Percentiles rank a stretch among this genome's conserved stretches.
These are phyloP conservation scores for Charaxes varanes DNA, from an alignment of 1,140 invertebrate genomes.

Conservation along the genomic window DNA sequence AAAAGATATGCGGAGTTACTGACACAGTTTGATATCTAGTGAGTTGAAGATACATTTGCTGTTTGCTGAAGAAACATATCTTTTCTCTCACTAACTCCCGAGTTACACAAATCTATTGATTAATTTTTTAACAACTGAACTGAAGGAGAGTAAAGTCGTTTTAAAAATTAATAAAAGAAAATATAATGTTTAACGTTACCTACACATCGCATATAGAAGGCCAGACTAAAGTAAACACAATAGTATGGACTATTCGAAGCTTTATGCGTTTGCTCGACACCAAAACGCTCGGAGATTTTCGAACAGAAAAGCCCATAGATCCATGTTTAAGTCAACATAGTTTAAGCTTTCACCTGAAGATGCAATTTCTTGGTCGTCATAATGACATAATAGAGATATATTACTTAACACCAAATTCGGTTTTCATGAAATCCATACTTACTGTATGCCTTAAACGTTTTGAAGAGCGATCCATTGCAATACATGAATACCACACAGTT, in stretches of 20 bases:
- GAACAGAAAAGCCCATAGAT: constrained; percentile 43
- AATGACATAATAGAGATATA: constrained; percentile 63
- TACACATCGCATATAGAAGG: constrained; percentile 53
- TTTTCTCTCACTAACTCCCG: too few relatives aligned
- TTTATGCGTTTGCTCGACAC: constrained; percentile 48
- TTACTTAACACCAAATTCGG: constrained; percentile 47
- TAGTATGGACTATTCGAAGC: constrained; percentile 55
- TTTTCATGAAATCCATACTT: constrained; percentile 59
- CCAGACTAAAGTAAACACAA: constrained; percentile 57
- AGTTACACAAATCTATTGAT: too few relatives aligned
- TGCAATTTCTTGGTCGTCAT: constrained; percentile 54
- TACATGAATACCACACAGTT: constrained; percentile 56
- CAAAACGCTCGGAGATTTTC: constrained; percentile 51
- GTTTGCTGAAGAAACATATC: too few relatives aligned
- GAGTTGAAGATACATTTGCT: too few relatives aligned
- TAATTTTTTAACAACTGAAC: too few relatives aligned
- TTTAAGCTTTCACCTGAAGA: constrained; percentile 55
- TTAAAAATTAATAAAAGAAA: too few relatives aligned
- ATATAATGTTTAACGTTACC: constrained; percentile 55
- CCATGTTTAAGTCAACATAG: constrained; percentile 23
- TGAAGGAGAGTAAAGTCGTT: too few relatives aligned
- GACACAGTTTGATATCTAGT: too few relatives aligned
- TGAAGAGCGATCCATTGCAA: constrained; percentile 56
- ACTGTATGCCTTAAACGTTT: constrained; percentile 57
- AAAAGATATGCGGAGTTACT: too few relatives aligned